Base-by-base conservation (phyloP, 2,888 invertebrate genomes). In the Schizotus pectinicornis region DNA sequence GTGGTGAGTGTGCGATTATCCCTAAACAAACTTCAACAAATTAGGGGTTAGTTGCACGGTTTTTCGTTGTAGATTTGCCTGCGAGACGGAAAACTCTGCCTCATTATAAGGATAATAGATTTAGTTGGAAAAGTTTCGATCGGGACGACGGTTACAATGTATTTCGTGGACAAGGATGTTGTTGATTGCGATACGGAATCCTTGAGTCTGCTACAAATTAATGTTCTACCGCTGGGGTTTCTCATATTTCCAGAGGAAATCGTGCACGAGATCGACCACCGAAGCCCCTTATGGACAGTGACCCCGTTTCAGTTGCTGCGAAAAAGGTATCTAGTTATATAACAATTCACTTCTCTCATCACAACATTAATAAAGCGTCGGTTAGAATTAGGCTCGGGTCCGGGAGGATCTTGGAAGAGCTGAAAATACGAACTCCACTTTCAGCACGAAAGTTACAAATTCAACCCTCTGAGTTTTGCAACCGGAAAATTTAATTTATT, bases 231-330 rank as follows among this genome's bases (percentile, higher is more conserved):
- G 53, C 84, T 87, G 51, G 86, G 87, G 0, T 86, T 89, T 14
- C 75, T 84, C 12, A 85, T 92, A 36, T 95, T 94, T 92, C 95
- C 95, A 0, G 87, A 92, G 71, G 91, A 92, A 0, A 86, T 95
- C 8, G 89, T 91, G 9, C 95, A 96, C 76, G 84, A 86, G 43
- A 95, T 96, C 59, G 88, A 93, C 72, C 83, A 82, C 9, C 76
- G 79, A 32, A 93, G 92, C 70, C 95, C 95, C 0, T 84, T 96
- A 36, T 91, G 86, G 77, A 86, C 88, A 63, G 85, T 93, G 72
- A 86, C 88, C 0, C 89, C 89, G 0, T 86, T 88, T 62, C 90
- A 92, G 67, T 84, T 93, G 74, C 84, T 88, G 73, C 83, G 85
- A 31, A 84, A 83, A 46, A 83, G 82, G 84, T 69, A 45, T 9